Evolutionary conservation across 2,888 invertebrate species (phyloP).

Genomic region (Helleia helle): DNA sequence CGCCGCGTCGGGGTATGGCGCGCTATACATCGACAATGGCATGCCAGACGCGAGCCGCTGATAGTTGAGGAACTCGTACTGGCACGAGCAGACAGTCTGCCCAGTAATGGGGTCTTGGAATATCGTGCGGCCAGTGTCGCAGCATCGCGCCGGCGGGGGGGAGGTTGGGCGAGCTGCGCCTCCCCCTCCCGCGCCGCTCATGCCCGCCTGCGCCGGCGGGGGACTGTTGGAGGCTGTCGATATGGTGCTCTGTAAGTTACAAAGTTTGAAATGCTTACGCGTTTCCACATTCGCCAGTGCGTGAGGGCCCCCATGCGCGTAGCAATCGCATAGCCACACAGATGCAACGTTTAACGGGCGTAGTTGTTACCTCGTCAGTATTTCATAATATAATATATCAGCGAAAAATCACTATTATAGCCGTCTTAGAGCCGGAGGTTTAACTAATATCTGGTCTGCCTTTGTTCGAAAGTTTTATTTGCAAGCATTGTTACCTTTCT

Average conservation of each 20-base stretch:
- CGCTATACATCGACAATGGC: slow-evolving; percentile 86
- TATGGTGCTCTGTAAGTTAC: slow-evolving; percentile 76
- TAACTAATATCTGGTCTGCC: too few species aligned
- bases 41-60: slow-evolving; percentile 84
- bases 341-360: slow-evolving; percentile 64
- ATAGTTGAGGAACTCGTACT: slow-evolving; percentile 90
- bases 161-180: slow-evolving; percentile 68
- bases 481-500: too few species aligned
- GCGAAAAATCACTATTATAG: too few species aligned
- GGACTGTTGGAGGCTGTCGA: slow-evolving; percentile 83
- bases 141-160: slow-evolving; percentile 80
- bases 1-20: slow-evolving; percentile 82
- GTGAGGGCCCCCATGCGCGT: slow-evolving; percentile 61
- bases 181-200: slow-evolving; percentile 67
- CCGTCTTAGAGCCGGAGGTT: too few species aligned
- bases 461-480: too few species aligned
- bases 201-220: slow-evolving; percentile 75
- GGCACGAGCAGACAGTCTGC: slow-evolving; percentile 92
- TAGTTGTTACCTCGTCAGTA: slow-evolving; percentile 29
- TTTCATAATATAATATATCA: too few species aligned
- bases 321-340: slow-evolving; percentile 50
- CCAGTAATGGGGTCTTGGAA: slow-evolving; percentile 93
- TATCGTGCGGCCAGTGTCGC: slow-evolving; percentile 93
- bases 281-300: slow-evolving; percentile 64
- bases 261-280: slow-evolving; percentile 73